Conservation (phyloP, 2,113 vertebrate genomes). For the Forbesichthys papilliferus region DNA sequence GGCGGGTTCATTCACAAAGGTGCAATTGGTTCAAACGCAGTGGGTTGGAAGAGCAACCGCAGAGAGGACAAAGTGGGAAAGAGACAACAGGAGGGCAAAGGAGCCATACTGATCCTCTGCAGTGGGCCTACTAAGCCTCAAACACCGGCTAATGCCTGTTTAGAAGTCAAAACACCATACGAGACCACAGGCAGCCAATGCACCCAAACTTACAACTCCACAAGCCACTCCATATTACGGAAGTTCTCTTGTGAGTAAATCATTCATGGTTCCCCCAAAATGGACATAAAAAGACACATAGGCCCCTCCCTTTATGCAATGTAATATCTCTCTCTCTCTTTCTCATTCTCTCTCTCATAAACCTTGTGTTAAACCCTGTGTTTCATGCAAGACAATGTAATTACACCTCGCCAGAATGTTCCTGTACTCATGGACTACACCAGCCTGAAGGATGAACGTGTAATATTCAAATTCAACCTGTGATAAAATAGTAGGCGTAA, state of each 20-base stretch:
- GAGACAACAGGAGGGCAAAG: slow-evolving; percentile 21
- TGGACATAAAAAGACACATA: slow-evolving; percentile 55
- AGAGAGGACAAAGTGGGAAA: neutral
- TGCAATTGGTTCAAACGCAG: slow-evolving; percentile 4
- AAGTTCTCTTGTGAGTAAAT: slow-evolving; percentile 60
- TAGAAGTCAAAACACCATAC: slow-evolving; percentile 25
- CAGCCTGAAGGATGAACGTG: neutral
- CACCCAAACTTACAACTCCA: slow-evolving; percentile 45
- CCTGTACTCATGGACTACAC: neutral
- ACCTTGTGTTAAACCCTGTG: slow-evolving; percentile 29
- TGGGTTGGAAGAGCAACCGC: neutral
- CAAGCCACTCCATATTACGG: slow-evolving; percentile 37
- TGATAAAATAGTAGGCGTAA: slow-evolving; percentile 5
- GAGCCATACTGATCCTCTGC: slow-evolving; percentile 12
- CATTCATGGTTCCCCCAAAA: slow-evolving; percentile 51
- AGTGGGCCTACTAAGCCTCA: slow-evolving; percentile 29
- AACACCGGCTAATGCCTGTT: slow-evolving; percentile 49
- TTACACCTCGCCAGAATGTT: slow-evolving; percentile 43
- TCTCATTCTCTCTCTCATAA: slow-evolving; percentile 9
- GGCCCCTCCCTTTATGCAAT: slow-evolving; percentile 37
- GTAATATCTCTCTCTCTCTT: slow-evolving; percentile 51
- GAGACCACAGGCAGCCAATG: slow-evolving; percentile 49
- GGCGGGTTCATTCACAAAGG: neutral
- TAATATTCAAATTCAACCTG: slow-evolving; percentile 15
- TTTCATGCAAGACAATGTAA: slow-evolving; percentile 65